These are phyloP conservation scores for Pelobates cultripes DNA, from an alignment of 2,797 vertebrate genomes.

Conservation along the genomic window DNA sequence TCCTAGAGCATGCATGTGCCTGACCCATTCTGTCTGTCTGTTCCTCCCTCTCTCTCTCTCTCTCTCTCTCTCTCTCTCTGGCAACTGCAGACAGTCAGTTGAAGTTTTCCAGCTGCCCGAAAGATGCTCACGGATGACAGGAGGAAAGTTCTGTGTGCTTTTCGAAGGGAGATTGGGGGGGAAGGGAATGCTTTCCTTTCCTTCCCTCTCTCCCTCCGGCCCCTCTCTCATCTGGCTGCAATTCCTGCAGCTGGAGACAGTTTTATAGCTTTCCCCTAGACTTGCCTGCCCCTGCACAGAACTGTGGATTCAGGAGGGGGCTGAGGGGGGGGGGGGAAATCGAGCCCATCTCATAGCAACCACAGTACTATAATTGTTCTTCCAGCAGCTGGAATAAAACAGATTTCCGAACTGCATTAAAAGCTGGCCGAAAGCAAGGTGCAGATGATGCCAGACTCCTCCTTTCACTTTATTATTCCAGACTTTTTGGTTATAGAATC, in stretches of 20 bases:
- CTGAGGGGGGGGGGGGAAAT: constrained; percentile 63
- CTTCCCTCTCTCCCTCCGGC: constrained; percentile 68
- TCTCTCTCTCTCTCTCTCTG: constrained; percentile 53
- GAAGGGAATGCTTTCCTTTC: constrained; percentile 86
- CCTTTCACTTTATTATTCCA: constrained; percentile 79
- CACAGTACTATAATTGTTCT: constrained; percentile 93
- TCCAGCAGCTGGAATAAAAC: constrained; percentile 89
- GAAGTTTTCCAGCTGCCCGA: constrained; percentile 26
- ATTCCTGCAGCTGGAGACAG: constrained; percentile 88
- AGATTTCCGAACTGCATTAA: constrained; percentile 92
- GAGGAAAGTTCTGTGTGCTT: constrained; percentile 73
- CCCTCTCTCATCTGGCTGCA: constrained; percentile 87
- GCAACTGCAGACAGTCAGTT: constrained; percentile 34
- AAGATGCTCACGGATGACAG: constrained; percentile 53
- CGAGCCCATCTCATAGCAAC: constrained; percentile 91
- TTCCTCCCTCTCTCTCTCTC: not conserved
- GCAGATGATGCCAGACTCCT: constrained; percentile 81
- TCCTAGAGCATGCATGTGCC: not conserved
- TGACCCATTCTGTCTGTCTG: not conserved
- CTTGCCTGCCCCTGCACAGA: constrained; percentile 75
- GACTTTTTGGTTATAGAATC: constrained; percentile 61
- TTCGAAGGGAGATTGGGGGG: constrained; percentile 67
- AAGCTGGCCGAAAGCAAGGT: constrained; percentile 87
- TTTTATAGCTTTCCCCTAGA: constrained; percentile 88
- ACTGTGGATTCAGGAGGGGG: constrained; percentile 74